Evolutionary conservation across 1,140 invertebrate genomes (phyloP).

Genomic region (Drosophila ananassae): DNA sequence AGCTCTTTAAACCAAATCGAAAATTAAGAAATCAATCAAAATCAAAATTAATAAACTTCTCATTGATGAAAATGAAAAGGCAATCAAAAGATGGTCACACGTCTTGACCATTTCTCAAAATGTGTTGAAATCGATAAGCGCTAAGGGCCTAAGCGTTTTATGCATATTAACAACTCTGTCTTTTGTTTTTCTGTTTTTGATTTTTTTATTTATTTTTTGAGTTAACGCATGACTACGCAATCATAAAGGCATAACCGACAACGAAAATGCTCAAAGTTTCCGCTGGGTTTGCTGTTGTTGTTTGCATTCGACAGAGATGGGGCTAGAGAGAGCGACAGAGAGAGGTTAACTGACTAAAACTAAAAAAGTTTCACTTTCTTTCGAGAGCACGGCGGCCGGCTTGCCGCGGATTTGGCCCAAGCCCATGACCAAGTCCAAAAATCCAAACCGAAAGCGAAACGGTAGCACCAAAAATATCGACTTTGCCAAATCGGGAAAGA

Average conservation of each 20-base stretch:
- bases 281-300: constrained; percentile 53
- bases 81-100: constrained; percentile 38
- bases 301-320: constrained; percentile 28
- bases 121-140: constrained; percentile 68
- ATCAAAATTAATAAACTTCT: background rate
- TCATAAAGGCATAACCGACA: constrained; percentile 53
- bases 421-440: constrained; percentile 14
- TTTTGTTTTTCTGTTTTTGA: constrained; percentile 16
- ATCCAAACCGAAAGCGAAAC: constrained; percentile 38
- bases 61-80: constrained; percentile 48
- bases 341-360: constrained; percentile 31
- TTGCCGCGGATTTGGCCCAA: constrained; percentile 47
- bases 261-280: constrained; percentile 41
- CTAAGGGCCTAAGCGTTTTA: constrained; percentile 49
- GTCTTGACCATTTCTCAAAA: constrained; percentile 28
- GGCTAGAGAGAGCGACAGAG: constrained; percentile 15
- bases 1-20: background rate
- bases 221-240: constrained; percentile 54
- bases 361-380: constrained; percentile 80
- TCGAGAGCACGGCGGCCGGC: constrained; percentile 40
- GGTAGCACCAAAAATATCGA: constrained; percentile 31
- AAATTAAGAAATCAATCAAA: constrained; percentile 5
- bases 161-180: constrained; percentile 61
- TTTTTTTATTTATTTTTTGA: constrained; percentile 25
- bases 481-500: constrained; percentile 51